Base-by-base conservation (phyloP, 92 coral and sea anemone genomes). In the Paragorgia papillata region DNA sequence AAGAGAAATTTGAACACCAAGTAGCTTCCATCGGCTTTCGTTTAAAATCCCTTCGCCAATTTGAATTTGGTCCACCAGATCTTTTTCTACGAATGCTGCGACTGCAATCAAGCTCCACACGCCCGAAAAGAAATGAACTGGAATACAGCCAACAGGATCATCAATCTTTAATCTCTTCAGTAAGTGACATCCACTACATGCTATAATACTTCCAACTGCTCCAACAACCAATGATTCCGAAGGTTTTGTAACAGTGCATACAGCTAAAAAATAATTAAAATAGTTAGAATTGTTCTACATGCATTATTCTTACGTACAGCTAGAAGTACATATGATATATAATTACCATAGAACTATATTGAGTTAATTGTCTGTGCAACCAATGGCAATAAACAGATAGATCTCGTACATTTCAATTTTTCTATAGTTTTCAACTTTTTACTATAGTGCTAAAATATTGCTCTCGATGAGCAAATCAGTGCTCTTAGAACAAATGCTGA, bases 71-170 rank as follows among this genome's bases (percentile, higher is more conserved):
- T 88, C 73, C 5, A 82, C 54, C 57, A 83, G 73, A 75, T 90
- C 87, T 55, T 70, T 66, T 58, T 88, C 86, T 18, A 85, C 88
- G 58, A 90, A 75, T 0, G 88, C 57, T 13, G 91, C 96, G 29
- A 87, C 91, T 1, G 86, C 90, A 24, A 87, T 34, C 43, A 90
- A 54, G 14, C 96, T 90, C 96, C 96, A 90, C 1, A 56, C 37
- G 19, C 92, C 88, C 9, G 86, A 35, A 66, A 90, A 80, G 48
- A 86, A 84, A n/a, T 90, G 96, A 3, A 83, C 82, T 7, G 96
- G 86, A 29, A 90, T 84, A 59, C 88, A 85, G 25, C 88, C 88
- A 2, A 85, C 85, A 12, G 88, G 88, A 32, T 80, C 88, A 64
- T 85, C 88, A 40, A 85, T 85, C 51, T 34, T 33, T 27, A 85